These are phyloP conservation scores for Deroptyus accipitrinus DNA, from an alignment of 2,113 vertebrate species.

Conservation along the genomic window DNA sequence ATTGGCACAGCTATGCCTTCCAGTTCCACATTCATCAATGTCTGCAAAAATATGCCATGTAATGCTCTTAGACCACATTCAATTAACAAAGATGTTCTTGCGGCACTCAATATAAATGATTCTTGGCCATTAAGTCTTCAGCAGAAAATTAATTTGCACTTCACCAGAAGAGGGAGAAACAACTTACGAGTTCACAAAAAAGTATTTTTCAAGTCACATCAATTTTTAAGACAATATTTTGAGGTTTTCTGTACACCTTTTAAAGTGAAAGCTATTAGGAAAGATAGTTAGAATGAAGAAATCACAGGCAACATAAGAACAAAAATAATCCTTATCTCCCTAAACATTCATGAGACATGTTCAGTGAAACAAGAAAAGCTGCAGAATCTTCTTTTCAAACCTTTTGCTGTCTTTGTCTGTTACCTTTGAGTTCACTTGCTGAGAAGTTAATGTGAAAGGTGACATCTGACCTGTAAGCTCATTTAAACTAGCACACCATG, in stretches of 20 bases:
- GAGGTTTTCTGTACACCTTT: neutral
- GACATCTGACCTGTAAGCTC: neutral
- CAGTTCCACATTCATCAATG: constrained; percentile 94
- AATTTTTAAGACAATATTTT: neutral
- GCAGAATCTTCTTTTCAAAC: neutral
- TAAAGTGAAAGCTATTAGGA: neutral
- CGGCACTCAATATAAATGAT: neutral
- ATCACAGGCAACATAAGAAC: neutral
- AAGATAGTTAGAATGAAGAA: neutral
- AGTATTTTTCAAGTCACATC: neutral
- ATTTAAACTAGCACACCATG: neutral
- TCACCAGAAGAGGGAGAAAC: neutral
- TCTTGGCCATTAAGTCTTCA: constrained; percentile 6
- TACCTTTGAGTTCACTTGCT: neutral
- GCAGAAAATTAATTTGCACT: constrained; percentile 34
- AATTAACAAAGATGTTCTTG: constrained; percentile 20
- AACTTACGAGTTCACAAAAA: neutral
- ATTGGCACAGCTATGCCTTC: constrained; percentile 94
- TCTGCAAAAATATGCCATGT: constrained; percentile 75
- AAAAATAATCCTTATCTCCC: neutral
- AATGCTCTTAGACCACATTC: constrained; percentile 14
- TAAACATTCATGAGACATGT: neutral
- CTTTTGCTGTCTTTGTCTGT: neutral
- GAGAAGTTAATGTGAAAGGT: neutral
- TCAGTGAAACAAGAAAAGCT: neutral